phyloP scores from a whole-genome alignment of 2,113 vertebrate species.

The Vanacampus margaritifer region DNA sequence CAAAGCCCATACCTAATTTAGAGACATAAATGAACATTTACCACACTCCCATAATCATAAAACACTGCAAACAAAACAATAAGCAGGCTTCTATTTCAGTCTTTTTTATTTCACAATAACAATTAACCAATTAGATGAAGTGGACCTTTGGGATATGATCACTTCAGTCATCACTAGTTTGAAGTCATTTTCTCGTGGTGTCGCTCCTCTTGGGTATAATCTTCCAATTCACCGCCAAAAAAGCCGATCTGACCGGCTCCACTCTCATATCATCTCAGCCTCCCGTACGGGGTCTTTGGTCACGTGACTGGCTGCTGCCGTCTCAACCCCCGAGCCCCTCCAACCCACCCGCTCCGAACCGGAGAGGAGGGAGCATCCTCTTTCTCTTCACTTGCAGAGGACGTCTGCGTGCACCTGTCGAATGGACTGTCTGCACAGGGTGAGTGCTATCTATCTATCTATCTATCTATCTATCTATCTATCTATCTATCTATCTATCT shows the following conservation, averaged over 20 bases:
- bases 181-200: not conserved
- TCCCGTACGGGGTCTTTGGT: conserved; percentile 19
- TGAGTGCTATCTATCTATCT: conserved; percentile 7
- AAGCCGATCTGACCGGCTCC: not conserved
- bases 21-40: not conserved
- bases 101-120: not conserved
- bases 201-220: not conserved
- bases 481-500: conserved; percentile 3
- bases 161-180: not conserved
- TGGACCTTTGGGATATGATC: not conserved
- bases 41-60: not conserved
- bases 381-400: conserved; percentile 30
- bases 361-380: conserved; percentile 46
- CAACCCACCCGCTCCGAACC: not conserved
- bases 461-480: not conserved
- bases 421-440: conserved; percentile 15
- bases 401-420: conserved; percentile 45
- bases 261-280: not conserved
- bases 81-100: not conserved
- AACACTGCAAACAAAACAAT: not conserved
- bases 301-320: conserved; percentile 55
- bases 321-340: conserved; percentile 25
- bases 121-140: not conserved
- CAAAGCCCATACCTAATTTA: not conserved
- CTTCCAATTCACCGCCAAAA: not conserved